These are phyloP conservation scores for Falcaria lacertinaria DNA, from an alignment of 2,888 invertebrate genomes.

Conservation along the genomic window DNA sequence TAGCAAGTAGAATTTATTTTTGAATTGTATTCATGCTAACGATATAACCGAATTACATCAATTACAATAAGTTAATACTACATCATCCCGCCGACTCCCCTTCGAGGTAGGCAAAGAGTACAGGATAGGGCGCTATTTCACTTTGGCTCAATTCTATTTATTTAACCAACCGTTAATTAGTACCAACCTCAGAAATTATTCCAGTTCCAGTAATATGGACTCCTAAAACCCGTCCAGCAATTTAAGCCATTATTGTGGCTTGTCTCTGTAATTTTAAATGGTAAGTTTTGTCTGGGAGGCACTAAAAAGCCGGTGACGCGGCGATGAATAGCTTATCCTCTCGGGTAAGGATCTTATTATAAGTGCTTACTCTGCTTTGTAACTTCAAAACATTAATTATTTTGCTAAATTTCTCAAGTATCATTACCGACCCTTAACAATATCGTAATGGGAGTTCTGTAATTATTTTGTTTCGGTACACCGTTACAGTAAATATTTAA, in stretches of 20 bases:
- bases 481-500: background rate
- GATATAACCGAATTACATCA: too few relatives aligned
- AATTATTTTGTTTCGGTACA: background rate
- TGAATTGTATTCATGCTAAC: too few relatives aligned
- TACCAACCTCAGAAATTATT: too few relatives aligned
- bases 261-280: background rate
- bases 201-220: too few relatives aligned
- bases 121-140: too few relatives aligned
- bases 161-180: too few relatives aligned
- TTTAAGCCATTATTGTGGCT: background rate
- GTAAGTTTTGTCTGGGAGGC: background rate
- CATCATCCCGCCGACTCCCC: too few relatives aligned
- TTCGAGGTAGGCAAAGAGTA: too few relatives aligned
- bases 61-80: too few relatives aligned
- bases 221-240: too few relatives aligned
- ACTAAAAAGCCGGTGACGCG: background rate
- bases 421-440: background rate
- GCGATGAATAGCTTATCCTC: background rate
- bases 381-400: conserved; percentile 1
- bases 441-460: background rate
- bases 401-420: background rate
- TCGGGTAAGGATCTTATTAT: background rate
- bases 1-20: too few relatives aligned
- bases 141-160: too few relatives aligned
- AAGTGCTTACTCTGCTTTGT: background rate